These are phyloP conservation scores for Choloepus didactylus DNA, from an alignment of 2,797 vertebrate genomes.

Conservation along the genomic window DNA sequence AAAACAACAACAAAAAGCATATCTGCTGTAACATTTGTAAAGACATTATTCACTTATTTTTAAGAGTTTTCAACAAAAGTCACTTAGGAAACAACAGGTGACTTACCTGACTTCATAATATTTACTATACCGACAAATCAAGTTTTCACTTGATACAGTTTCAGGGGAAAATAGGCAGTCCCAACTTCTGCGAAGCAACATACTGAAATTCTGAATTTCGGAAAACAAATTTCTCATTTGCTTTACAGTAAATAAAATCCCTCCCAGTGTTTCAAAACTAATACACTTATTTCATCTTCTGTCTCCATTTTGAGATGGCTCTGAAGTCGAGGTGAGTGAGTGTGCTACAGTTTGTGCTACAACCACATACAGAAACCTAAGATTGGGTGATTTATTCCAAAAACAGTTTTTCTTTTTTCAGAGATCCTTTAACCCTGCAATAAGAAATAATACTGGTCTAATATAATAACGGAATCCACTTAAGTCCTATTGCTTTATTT, in stretches of 20 bases:
- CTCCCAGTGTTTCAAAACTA: background rate
- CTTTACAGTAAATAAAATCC: background rate
- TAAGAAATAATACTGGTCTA: background rate
- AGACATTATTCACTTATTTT: constrained; percentile 16
- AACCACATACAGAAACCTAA: background rate
- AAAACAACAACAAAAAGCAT: background rate
- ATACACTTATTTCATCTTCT: background rate
- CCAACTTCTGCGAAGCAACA: constrained; percentile 61
- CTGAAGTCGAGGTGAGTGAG: background rate
- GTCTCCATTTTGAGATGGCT: background rate
- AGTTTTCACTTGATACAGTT: constrained; percentile 43
- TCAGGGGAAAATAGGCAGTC: background rate
- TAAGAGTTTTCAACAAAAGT: constrained; percentile 18
- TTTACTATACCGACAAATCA: constrained; percentile 56
- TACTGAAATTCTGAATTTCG: constrained; percentile 23
- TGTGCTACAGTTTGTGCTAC: background rate
- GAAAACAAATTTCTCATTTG: constrained; percentile 27
- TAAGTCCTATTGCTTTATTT: background rate
- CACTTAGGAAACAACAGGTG: constrained; percentile 20
- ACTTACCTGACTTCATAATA: constrained; percentile 77
- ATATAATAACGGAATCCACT: background rate
- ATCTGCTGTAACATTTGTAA: background rate
- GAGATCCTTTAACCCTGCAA: background rate
- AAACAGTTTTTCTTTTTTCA: background rate
- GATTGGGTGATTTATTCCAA: background rate